phyloP scores from a whole-genome alignment of 2,113 vertebrate species.

The Copsychus sechellarum region DNA sequence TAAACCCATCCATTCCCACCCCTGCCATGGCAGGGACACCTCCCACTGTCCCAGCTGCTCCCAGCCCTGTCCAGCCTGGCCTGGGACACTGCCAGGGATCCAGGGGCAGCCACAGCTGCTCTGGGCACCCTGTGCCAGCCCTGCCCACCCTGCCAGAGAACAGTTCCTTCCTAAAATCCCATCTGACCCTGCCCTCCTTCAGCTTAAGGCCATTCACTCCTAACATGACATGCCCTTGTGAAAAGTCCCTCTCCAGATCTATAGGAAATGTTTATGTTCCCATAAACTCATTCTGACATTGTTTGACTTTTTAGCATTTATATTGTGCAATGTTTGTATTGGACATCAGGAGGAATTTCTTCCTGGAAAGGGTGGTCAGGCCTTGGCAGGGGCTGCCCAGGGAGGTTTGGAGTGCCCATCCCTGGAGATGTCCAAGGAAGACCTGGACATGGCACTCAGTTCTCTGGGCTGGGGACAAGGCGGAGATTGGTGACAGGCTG shows the following conservation, averaged over 20 bases:
- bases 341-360: neutral
- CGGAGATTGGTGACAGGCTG: neutral
- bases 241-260: neutral
- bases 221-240: neutral
- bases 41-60: neutral
- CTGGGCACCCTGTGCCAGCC: neutral
- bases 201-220: neutral
- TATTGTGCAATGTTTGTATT: no score
- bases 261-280: neutral
- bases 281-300: neutral
- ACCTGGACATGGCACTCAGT: neutral
- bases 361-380: neutral
- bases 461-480: neutral
- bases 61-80: accelerated
- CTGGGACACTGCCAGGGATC: neutral
- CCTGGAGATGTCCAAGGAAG: neutral
- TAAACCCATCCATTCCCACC: accelerated
- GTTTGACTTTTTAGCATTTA: no score
- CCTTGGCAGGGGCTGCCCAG: neutral
- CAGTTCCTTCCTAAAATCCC: neutral
- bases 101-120: neutral
- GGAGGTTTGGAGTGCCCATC: no score
- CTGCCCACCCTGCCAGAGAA: accelerated
- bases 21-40: neutral
- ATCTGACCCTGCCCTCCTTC: accelerated